Conservation (phyloP, 2,797 vertebrate species). For the Mico argentatus region DNA sequence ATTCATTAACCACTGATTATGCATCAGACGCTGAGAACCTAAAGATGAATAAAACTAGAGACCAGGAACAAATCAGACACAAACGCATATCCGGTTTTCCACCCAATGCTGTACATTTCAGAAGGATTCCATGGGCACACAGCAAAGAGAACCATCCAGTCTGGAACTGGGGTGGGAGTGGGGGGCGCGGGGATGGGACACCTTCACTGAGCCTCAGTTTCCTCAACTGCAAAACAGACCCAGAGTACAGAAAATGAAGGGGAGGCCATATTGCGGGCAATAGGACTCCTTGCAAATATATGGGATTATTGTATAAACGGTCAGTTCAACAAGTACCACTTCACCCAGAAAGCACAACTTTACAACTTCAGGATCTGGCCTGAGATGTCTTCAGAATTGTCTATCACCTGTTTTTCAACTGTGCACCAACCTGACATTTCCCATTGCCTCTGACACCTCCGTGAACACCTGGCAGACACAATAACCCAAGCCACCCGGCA, state of each 20-base stretch:
- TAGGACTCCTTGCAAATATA: not conserved
- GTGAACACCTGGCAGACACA: not conserved
- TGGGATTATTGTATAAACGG: not conserved
- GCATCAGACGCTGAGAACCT: not conserved
- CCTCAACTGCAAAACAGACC: constrained; percentile 8
- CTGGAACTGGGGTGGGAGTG: not conserved
- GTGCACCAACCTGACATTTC: not conserved
- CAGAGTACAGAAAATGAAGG: not conserved
- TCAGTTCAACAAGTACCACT: not conserved
- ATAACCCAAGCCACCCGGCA: not conserved
- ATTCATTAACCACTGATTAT: not conserved
- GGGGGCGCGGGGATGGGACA: not conserved
- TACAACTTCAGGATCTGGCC: not conserved
- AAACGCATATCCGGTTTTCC: not conserved
- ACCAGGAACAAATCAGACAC: not conserved
- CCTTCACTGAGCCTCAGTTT: not conserved
- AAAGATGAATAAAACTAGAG: not conserved
- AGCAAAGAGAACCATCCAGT: not conserved
- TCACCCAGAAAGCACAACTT: not conserved
- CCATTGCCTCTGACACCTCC: not conserved
- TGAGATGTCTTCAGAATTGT: not conserved
- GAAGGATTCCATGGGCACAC: not conserved
- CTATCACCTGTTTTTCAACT: not conserved
- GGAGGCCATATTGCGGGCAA: not conserved
- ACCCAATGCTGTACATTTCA: not conserved